A percentile compares a stretch with the other conserved stretches of the same genome.
These are phyloP conservation scores for Pammene aurita DNA, from an alignment of 2,888 invertebrate genomes.

Conservation along the genomic window DNA sequence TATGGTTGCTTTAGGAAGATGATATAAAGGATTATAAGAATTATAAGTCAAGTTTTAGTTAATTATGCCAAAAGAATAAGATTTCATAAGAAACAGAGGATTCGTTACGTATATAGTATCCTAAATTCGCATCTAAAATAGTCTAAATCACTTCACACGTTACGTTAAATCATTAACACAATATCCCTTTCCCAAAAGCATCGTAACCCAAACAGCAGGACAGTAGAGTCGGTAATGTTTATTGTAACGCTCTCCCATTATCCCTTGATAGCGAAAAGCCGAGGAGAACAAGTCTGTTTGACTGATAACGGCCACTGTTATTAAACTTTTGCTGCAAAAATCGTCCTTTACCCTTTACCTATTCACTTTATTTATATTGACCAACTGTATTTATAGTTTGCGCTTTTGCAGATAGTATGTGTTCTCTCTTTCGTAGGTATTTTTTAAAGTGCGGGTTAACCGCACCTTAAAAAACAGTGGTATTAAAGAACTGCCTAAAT, in stretches of 20 bases:
- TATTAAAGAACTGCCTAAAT: no score
- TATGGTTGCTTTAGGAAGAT: no score
- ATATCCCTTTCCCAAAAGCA: slow-evolving; percentile 18
- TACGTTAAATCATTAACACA: slow-evolving; percentile 1
- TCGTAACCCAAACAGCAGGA: slow-evolving; percentile 24
- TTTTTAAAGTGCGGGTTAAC: no score
- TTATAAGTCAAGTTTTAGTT: no score
- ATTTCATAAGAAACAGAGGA: no score
- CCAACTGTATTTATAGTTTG: not conserved
- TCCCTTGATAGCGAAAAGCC: slow-evolving; percentile 12
- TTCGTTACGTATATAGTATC: not conserved
- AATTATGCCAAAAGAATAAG: no score
- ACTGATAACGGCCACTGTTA: slow-evolving; percentile 26
- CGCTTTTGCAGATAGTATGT: not conserved
- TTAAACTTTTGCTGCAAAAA: slow-evolving; percentile 30
- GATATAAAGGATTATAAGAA: no score
- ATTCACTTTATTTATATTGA: not conserved
- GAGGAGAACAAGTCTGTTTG: slow-evolving; percentile 15
- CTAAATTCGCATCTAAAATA: not conserved
- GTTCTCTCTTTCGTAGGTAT: not conserved
- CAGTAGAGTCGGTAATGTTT: slow-evolving; percentile 8
- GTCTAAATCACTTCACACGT: not conserved
- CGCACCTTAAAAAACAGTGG: no score
- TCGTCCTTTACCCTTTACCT: not conserved
- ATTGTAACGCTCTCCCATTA: slow-evolving; percentile 22